These are phyloP conservation scores for Nomia melanderi DNA, from an alignment of 1,140 invertebrate genomes.

Conservation along the genomic window DNA sequence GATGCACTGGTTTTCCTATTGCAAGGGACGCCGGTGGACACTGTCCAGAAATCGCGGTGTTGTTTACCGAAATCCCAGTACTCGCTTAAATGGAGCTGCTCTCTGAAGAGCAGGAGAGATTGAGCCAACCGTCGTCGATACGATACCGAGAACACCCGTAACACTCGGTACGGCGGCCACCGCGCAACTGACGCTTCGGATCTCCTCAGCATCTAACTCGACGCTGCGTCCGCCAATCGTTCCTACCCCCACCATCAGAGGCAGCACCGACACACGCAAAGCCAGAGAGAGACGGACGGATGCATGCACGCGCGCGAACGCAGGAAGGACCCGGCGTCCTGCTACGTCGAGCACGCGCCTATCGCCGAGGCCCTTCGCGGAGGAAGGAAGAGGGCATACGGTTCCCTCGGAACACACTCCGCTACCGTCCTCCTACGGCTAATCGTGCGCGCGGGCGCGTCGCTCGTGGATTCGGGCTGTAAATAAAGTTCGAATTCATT, in stretches of 20 bases:
- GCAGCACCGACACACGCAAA: slow-evolving; percentile 47
- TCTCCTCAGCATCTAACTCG: slow-evolving; percentile 76
- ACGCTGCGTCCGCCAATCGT: slow-evolving; percentile 76
- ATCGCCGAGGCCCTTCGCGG: slow-evolving; percentile 25
- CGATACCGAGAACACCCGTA: slow-evolving; percentile 35
- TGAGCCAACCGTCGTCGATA: background rate
- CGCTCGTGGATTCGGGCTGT: too few relatives aligned
- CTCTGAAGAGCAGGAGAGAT: background rate
- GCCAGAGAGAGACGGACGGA: background rate
- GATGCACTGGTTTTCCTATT: slow-evolving; percentile 23
- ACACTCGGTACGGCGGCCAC: slow-evolving; percentile 72
- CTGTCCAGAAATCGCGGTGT: background rate
- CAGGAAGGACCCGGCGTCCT: slow-evolving; percentile 40
- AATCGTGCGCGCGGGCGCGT: too few relatives aligned
- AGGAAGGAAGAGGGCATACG: slow-evolving; percentile 41
- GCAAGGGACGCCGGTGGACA: background rate
- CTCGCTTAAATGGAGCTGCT: background rate
- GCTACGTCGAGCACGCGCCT: slow-evolving; percentile 58
- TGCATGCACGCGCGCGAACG: too few relatives aligned
- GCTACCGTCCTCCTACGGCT: slow-evolving; percentile 5
- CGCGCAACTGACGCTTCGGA: slow-evolving; percentile 76
- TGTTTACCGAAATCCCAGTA: slow-evolving; percentile 4
- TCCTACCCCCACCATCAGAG: slow-evolving; percentile 70
- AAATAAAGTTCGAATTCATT: too few relatives aligned
- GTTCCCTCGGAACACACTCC: slow-evolving; percentile 33